Percentiles rank a stretch among this genome's conserved stretches.
phyloP scores from a whole-genome alignment of 2,888 invertebrate genomes.

The Orthosia gracilis region DNA sequence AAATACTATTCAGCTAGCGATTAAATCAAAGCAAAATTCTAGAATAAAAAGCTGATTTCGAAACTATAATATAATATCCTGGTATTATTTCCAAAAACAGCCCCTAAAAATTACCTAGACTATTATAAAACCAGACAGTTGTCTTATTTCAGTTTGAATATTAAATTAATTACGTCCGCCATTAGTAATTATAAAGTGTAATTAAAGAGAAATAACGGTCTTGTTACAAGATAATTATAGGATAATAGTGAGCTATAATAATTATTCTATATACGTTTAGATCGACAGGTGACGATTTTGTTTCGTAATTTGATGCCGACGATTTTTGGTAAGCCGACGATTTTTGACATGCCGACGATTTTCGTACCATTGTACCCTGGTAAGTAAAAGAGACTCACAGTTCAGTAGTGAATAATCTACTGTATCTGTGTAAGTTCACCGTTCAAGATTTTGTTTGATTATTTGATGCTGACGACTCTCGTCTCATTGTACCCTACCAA shows the following conservation, averaged over 20 bases:
- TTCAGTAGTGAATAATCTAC: not conserved
- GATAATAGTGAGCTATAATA: constrained; percentile 6
- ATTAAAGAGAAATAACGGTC: constrained; percentile 43
- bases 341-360: no score
- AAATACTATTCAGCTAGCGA: not conserved
- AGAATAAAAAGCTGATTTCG: not conserved
- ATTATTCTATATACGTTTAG: not conserved
- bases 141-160: constrained; percentile 48
- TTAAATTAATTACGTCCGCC: constrained; percentile 34
- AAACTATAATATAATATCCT: no score
- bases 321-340: no score
- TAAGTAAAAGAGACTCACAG: no score
- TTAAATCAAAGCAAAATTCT: not conserved
- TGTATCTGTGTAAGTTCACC: not conserved
- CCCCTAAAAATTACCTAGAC: not conserved
- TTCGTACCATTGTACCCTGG: no score
- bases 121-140: not conserved
- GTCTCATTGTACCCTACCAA: no score
- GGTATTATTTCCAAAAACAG: no score
- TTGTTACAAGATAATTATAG: constrained; percentile 38
- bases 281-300: constrained; percentile 24
- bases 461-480: not conserved
- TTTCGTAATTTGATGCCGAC: not conserved
- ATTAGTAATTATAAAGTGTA: constrained; percentile 44
- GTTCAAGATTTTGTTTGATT: constrained; percentile 22